Percentiles rank a stretch among this genome's conserved stretches.
Evolutionary conservation across 2,888 invertebrate species (phyloP).

Genomic region (Apodemia mormo): DNA sequence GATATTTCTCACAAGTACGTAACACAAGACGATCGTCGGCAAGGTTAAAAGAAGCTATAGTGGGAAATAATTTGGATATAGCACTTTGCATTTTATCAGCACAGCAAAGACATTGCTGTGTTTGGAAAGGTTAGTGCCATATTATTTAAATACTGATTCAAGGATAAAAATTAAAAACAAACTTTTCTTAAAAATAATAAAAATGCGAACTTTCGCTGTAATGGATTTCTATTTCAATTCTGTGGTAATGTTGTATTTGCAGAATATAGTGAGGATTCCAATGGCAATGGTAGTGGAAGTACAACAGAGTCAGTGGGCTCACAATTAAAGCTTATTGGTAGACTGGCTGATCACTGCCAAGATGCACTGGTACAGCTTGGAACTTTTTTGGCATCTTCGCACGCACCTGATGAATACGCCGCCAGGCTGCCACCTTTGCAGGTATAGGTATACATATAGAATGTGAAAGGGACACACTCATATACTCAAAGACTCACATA

Average conservation of each 20-base stretch:
- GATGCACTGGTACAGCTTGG: conserved; percentile 99
- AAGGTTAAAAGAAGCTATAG: conserved; percentile 96
- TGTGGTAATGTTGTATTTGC: neutral
- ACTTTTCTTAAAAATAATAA: too few relatives aligned
- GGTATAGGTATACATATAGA: conserved; percentile 45
- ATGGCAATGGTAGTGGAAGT: conserved; percentile 49
- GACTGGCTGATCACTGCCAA: conserved; percentile 95
- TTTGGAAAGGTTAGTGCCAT: conserved; percentile 83
- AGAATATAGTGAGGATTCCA: conserved; percentile 64
- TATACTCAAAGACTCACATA: neutral
- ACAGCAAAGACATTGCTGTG: conserved; percentile 97
- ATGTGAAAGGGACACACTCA: too few relatives aligned
- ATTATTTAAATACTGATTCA: neutral
- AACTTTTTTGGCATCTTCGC: conserved; percentile 95
- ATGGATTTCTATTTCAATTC: too few relatives aligned
- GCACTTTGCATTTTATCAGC: conserved; percentile 96
- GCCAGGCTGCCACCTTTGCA: conserved; percentile 91
- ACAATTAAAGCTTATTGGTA: conserved; percentile 93
- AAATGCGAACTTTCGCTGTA: too few relatives aligned
- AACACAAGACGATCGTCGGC: conserved; percentile 98
- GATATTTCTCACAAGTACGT: conserved; percentile 97
- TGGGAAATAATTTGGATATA: conserved; percentile 96
- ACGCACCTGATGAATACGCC: conserved; percentile 97
- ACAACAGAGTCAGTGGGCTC: conserved; percentile 84
- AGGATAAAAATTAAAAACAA: too few relatives aligned